phyloP scores from a whole-genome alignment of 2,797 vertebrate genomes.

The Leucoraja ocellata region DNA sequence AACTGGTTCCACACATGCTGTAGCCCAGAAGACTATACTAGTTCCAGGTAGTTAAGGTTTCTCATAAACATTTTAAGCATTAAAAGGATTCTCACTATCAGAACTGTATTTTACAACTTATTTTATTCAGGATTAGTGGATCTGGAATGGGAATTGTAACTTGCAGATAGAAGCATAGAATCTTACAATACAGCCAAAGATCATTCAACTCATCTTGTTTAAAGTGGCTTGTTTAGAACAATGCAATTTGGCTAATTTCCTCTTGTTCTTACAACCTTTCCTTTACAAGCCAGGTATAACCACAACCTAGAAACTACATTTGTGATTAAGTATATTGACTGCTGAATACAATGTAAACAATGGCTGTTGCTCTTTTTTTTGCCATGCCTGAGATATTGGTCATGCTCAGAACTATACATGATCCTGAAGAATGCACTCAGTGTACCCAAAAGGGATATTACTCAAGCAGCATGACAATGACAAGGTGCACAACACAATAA shows the following conservation, averaged over 20 bases:
- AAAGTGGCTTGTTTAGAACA: neutral
- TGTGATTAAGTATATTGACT: too few relatives aligned
- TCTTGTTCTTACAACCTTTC: neutral
- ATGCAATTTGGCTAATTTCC: neutral
- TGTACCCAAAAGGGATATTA: too few relatives aligned
- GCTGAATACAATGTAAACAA: too few relatives aligned
- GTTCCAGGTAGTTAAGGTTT: neutral
- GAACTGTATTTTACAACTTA: neutral
- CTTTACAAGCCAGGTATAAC: neutral
- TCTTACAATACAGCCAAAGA: neutral
- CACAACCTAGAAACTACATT: neutral
- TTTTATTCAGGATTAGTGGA: neutral
- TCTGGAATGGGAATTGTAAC: neutral
- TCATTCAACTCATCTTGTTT: neutral
- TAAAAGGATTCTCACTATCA: neutral
- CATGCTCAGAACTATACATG: too few relatives aligned
- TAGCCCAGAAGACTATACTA: neutral
- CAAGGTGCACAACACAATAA: too few relatives aligned
- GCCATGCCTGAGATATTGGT: too few relatives aligned
- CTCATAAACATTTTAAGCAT: neutral
- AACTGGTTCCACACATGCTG: neutral
- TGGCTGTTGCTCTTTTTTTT: too few relatives aligned
- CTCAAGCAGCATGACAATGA: too few relatives aligned
- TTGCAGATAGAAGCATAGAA: neutral
- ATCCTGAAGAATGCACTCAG: too few relatives aligned